Conservation (phyloP, 92 coral and sea anemone genomes). For the Micromussa lordhowensis region DNA sequence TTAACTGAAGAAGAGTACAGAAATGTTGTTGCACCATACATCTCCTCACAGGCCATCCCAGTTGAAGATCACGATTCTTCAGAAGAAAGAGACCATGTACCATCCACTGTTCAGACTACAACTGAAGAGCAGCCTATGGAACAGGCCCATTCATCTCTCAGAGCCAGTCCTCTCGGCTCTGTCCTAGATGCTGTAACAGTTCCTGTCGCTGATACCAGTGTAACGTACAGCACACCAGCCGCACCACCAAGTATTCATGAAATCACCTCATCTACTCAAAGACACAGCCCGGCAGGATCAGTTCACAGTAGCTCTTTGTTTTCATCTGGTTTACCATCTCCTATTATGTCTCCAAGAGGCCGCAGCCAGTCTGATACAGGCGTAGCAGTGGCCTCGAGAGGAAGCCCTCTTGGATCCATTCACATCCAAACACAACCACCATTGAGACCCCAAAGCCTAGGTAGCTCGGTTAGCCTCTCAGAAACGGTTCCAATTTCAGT, state of each 20-base stretch:
- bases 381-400: slow-evolving; percentile 11
- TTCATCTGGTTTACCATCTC: slow-evolving; percentile 46
- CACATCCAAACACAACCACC: slow-evolving; percentile 21
- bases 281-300: slow-evolving; percentile 50
- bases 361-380: slow-evolving; percentile 35
- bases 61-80: not conserved
- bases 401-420: slow-evolving; percentile 23
- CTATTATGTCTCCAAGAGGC: slow-evolving; percentile 48
- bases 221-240: not conserved
- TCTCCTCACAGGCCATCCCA: not conserved
- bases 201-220: not conserved
- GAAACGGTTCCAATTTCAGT: slow-evolving; percentile 3
- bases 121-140: slow-evolving; percentile 10
- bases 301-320: slow-evolving; percentile 38
- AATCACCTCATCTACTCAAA: slow-evolving; percentile 5
- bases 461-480: slow-evolving; percentile 6
- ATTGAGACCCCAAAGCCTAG: slow-evolving; percentile 33
- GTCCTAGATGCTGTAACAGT: slow-evolving; percentile 24
- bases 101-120: not conserved
- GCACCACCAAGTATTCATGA: not conserved
- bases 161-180: slow-evolving; percentile 60
- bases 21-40: slow-evolving; percentile 1
- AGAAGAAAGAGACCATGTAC: slow-evolving; percentile 1
- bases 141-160: slow-evolving; percentile 25
- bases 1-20: not conserved